Conservation (phyloP, 1,140 invertebrate species). For the Drosophila nasuta region DNA sequence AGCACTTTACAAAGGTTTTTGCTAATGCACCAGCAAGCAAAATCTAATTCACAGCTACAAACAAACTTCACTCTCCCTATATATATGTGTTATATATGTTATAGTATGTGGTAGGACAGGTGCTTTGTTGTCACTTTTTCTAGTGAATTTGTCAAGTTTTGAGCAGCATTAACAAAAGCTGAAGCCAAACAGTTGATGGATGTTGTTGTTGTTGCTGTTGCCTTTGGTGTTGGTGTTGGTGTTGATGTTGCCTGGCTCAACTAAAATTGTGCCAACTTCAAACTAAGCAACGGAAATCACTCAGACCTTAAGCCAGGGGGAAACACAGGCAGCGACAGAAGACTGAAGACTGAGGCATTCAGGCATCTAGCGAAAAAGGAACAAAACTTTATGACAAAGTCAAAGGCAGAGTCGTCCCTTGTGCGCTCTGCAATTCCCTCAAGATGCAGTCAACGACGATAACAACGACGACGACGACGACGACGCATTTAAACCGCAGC, state of each 20-base stretch:
- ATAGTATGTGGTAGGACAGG: background rate
- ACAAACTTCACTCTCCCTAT: background rate
- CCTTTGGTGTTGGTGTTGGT: background rate
- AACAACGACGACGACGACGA: no score
- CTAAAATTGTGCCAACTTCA: constrained; percentile 31
- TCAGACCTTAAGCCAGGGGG: constrained; percentile 33
- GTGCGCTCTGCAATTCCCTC: constrained; percentile 43
- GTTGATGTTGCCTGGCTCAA: background rate
- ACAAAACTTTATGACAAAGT: constrained; percentile 62
- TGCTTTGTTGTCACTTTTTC: constrained; percentile 34
- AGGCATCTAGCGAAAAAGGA: constrained; percentile 16
- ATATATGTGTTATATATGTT: background rate
- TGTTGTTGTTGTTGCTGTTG: background rate
- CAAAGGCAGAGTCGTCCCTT: constrained; percentile 40
- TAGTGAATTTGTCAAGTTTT: constrained; percentile 53
- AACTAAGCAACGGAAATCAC: constrained; percentile 42
- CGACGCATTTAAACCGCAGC: constrained; percentile 42
- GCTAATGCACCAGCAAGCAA: constrained; percentile 35
- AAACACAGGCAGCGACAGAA: background rate
- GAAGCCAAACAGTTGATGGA: constrained; percentile 10
- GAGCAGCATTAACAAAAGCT: constrained; percentile 33
- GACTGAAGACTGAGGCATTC: background rate
- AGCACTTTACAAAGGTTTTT: constrained; percentile 32
- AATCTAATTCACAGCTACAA: background rate
- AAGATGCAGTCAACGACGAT: constrained; percentile 43